These are phyloP conservation scores for Danio rerio DNA, from an alignment of 2,113 vertebrate genomes.

Conservation along the genomic window GRCz12tu NC_133181.1:47206501-47207000, in stretches of 20 bases:
- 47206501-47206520: neutral
- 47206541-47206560: neutral
- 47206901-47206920: neutral
- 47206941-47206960: neutral
- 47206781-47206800: constrained; percentile 18
- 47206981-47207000: neutral
- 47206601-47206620: neutral
- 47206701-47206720: neutral
- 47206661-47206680: neutral
- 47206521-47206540: neutral
- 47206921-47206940: neutral
- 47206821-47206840: neutral
- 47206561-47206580: neutral
- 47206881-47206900: neutral
- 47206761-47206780: neutral
- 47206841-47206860: constrained; percentile 1
- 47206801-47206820: neutral
- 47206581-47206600: neutral
- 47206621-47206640: neutral
- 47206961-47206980: neutral
- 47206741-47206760: neutral
- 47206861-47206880: neutral
- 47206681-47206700: neutral
- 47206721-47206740: neutral
- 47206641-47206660: neutral